Evolutionary conservation across 2,888 invertebrate species (phyloP).

Genomic region (Idaea aversata): DNA sequence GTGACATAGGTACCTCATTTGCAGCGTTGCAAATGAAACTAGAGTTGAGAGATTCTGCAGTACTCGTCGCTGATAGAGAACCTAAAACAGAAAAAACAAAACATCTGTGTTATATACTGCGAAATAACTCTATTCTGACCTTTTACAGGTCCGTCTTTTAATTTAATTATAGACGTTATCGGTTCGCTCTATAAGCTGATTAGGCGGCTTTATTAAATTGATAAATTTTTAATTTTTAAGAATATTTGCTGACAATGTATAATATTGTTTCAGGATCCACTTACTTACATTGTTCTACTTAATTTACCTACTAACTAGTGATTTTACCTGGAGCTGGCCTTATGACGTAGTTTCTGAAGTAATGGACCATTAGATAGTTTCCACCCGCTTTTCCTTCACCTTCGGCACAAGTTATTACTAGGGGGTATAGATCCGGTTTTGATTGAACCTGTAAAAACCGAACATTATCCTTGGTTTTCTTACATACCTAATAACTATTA

Average conservation of each 20-base stretch:
- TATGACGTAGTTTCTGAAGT: conserved; percentile 86
- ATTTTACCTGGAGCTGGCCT: conserved; percentile 83
- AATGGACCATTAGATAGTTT: conserved; percentile 91
- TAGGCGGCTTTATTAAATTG: background rate
- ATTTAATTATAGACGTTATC: background rate
- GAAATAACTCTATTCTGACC: background rate
- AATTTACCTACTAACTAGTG: background rate
- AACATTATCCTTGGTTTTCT: background rate
- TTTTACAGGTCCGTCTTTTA: background rate
- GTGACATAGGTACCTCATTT: conserved; percentile 82
- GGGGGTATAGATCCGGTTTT: conserved; percentile 91
- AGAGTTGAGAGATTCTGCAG: conserved; percentile 91
- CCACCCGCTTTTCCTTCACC: conserved; percentile 85
- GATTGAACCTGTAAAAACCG: conserved; percentile 85
- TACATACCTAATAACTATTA: too few species aligned
- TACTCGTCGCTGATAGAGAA: conserved; percentile 91
- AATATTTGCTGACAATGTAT: too few species aligned
- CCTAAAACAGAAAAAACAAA: conserved; percentile 74
- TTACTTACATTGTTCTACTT: background rate
- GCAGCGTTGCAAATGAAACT: conserved; percentile 92
- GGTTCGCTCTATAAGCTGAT: background rate
- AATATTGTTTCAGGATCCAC: too few species aligned
- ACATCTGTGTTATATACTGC: background rate
- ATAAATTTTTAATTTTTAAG: too few species aligned
- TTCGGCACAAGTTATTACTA: conserved; percentile 90